phyloP scores from a whole-genome alignment of 2,113 vertebrate species.

The Embiotoca jacksoni region DNA sequence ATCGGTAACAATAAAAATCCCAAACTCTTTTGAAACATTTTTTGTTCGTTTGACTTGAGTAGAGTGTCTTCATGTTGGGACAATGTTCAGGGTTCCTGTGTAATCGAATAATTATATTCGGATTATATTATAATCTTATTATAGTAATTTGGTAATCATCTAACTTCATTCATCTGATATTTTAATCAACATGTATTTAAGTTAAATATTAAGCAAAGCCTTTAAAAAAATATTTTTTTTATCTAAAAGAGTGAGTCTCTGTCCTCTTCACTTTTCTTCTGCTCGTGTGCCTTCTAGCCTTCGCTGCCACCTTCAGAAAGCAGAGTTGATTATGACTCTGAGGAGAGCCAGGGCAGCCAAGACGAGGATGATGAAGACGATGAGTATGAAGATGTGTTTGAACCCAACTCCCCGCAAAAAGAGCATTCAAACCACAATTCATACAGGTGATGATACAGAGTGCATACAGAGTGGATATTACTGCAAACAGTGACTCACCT shows the following conservation, averaged over 20 bases:
- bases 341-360: conserved; percentile 91
- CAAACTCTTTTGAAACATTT: not conserved
- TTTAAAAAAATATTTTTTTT: not conserved
- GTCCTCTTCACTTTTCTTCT: not conserved
- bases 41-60: not conserved
- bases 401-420: conserved; percentile 84
- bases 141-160: not conserved
- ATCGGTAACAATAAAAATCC: not conserved
- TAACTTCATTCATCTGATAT: not conserved
- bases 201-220: too few species aligned
- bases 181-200: not conserved
- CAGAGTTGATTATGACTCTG: conserved; percentile 93
- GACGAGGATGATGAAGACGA: conserved; percentile 88
- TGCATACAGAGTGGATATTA: not conserved
- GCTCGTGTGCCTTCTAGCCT: conserved; percentile 85
- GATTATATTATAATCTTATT: too few species aligned
- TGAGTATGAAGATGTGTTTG: conserved; percentile 80
- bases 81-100: not conserved
- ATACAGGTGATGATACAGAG: conserved; percentile 87
- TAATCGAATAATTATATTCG: not conserved
- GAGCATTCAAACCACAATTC: conserved; percentile 97
- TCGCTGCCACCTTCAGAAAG: conserved; percentile 86
- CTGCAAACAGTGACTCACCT: conserved; percentile 3
- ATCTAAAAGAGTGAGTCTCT: not conserved
- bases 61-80: not conserved